Percentiles rank a stretch among this genome's conserved stretches.
Conservation (phyloP, 2,113 vertebrate species). For the Trematomus loennbergii region DNA sequence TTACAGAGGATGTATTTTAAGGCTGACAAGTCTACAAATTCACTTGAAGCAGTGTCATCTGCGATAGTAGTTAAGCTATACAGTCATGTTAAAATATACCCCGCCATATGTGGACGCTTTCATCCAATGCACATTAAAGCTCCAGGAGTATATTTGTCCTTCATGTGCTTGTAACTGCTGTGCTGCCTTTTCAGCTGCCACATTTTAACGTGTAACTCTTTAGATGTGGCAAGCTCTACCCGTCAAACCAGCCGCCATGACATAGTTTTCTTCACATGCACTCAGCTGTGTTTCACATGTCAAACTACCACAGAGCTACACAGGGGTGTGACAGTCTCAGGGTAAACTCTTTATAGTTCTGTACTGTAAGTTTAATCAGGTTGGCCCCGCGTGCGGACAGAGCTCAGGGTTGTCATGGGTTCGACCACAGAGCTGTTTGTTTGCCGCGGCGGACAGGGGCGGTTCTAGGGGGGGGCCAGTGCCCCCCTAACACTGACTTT, state of each 20-base stretch:
- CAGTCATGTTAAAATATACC: neutral
- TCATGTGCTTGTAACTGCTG: neutral
- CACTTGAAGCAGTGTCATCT: neutral
- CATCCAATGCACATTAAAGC: neutral
- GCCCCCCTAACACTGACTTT: too few relatives aligned
- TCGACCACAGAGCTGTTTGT: conserved; percentile 56
- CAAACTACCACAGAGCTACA: neutral
- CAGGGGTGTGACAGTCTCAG: neutral
- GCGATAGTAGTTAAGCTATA: neutral
- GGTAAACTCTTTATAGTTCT: neutral
- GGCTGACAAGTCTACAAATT: neutral
- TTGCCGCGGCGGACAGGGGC: conserved; percentile 7
- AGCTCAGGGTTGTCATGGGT: conserved; percentile 29
- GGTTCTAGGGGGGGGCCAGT: too few relatives aligned
- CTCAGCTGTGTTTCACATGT: conserved; percentile 2
- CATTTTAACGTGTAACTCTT: neutral
- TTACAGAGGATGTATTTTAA: neutral
- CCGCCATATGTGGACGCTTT: neutral
- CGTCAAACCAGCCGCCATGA: conserved; percentile 6
- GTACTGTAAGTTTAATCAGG: conserved; percentile 17
- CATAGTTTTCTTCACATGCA: neutral
- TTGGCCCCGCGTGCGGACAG: conserved; percentile 5
- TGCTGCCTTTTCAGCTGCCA: neutral
- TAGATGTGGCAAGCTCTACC: neutral
- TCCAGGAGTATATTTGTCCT: neutral